These are phyloP conservation scores for Acanthochromis polyacanthus DNA, from an alignment of 2,113 vertebrate genomes.

Conservation along the genomic window DNA sequence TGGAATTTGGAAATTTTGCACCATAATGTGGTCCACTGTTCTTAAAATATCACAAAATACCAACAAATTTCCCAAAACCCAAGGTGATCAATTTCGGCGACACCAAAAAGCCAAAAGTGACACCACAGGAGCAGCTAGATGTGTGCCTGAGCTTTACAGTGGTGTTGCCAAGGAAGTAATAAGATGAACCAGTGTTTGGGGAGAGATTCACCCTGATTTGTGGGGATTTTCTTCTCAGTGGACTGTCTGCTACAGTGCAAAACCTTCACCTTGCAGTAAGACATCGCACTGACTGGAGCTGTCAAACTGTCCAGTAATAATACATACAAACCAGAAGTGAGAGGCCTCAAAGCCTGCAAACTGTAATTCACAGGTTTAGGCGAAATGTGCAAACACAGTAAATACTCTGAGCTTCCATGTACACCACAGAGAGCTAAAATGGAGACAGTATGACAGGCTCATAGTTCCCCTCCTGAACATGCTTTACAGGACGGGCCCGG, in stretches of 20 bases:
- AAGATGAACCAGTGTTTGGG: not conserved
- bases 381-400: not conserved
- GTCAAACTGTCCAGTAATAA: slow-evolving; percentile 10
- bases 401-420: not conserved
- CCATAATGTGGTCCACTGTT: too few species aligned
- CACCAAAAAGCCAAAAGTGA: not conserved
- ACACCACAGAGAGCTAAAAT: slow-evolving; percentile 15
- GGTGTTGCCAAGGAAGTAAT: not conserved
- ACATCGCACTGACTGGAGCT: not conserved
- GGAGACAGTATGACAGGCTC: slow-evolving; percentile 41
- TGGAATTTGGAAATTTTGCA: too few species aligned
- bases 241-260: not conserved
- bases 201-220: not conserved
- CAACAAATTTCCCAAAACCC: too few species aligned
- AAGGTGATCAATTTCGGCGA: too few species aligned
- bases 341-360: not conserved
- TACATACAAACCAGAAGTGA: slow-evolving; percentile 8
- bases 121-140: not conserved
- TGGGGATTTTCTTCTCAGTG: not conserved
- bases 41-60: not conserved
- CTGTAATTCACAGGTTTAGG: slow-evolving; percentile 13
- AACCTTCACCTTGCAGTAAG: not conserved
- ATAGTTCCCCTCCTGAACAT: slow-evolving; percentile 32
- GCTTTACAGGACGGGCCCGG: slow-evolving; percentile 57
- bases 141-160: not conserved